Evolutionary conservation across 2,113 vertebrate genomes (phyloP).

Genomic region (Myxocyprinus asiaticus): DNA sequence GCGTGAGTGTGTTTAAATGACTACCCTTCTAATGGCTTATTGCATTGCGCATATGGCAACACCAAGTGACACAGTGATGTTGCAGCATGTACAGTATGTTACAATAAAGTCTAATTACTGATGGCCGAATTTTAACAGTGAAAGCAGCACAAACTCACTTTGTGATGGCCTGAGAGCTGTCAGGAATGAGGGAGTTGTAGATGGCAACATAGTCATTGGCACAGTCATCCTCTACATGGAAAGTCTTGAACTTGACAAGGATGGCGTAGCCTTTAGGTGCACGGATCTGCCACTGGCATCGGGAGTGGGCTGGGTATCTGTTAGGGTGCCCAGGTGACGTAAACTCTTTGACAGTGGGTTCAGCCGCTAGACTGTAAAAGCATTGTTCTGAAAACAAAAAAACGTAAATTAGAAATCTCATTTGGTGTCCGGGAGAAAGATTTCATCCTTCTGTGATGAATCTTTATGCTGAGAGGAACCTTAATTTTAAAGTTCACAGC

Average conservation of each 20-base stretch:
- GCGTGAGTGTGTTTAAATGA: no score
- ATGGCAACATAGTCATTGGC: conserved; percentile 72
- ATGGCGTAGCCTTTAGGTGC: conserved; percentile 56
- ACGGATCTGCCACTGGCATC: conserved; percentile 80
- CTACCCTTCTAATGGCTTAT: no score
- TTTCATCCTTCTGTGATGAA: no score
- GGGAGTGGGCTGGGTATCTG: conserved; percentile 58
- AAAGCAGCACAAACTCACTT: conserved; percentile 64
- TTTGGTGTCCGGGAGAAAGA: neutral
- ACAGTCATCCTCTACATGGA: conserved; percentile 79
- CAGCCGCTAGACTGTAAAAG: conserved; percentile 66
- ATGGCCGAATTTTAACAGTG: neutral
- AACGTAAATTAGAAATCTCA: neutral
- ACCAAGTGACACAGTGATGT: no score
- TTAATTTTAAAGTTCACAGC: no score
- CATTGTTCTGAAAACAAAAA: conserved; percentile 62
- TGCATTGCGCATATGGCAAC: no score
- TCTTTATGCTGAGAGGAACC: no score
- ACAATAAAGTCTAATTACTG: neutral
- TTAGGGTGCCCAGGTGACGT: conserved; percentile 67
- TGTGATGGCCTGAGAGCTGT: conserved; percentile 70
- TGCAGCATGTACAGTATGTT: no score
- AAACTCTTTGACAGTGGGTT: conserved; percentile 28
- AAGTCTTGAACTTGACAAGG: conserved; percentile 65
- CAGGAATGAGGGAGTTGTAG: conserved; percentile 76